Conservation (phyloP, 2,113 vertebrate species). For the Pachycephala philippinensis region DNA sequence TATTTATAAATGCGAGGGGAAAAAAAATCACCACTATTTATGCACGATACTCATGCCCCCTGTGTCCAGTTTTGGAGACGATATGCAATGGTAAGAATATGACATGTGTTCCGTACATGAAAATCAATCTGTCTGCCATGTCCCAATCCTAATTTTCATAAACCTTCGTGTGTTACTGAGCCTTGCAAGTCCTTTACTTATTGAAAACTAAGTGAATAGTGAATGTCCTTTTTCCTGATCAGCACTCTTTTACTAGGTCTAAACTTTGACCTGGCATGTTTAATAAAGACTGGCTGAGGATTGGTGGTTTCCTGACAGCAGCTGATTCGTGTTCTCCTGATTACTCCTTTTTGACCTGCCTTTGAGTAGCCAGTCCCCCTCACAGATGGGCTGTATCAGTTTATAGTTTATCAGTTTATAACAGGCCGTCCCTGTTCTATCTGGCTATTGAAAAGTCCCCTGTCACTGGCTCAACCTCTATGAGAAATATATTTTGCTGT, state of each 20-base stretch:
- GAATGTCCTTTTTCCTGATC: neutral
- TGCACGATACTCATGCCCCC: neutral
- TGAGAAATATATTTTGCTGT: neutral
- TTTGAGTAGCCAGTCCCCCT: neutral
- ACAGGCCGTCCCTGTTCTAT: neutral
- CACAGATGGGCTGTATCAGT: neutral
- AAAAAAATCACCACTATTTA: neutral
- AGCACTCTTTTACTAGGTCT: neutral
- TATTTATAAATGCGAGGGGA: neutral
- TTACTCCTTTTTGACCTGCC: neutral
- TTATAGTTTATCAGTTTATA: neutral
- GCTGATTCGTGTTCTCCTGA: neutral
- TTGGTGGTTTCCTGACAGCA: neutral
- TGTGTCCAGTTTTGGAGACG: neutral
- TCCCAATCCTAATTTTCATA: neutral
- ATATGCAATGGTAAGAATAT: neutral
- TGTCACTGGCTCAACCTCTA: neutral
- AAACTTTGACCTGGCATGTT: neutral
- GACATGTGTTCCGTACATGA: neutral
- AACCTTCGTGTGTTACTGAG: neutral
- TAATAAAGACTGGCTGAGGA: neutral
- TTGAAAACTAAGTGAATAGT: neutral
- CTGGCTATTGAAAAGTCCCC: neutral
- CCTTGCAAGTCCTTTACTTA: neutral
- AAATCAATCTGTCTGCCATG: neutral